Evolutionary conservation across 2,888 invertebrate species (phyloP).

Genomic region (Drosophila lutescens): DNA sequence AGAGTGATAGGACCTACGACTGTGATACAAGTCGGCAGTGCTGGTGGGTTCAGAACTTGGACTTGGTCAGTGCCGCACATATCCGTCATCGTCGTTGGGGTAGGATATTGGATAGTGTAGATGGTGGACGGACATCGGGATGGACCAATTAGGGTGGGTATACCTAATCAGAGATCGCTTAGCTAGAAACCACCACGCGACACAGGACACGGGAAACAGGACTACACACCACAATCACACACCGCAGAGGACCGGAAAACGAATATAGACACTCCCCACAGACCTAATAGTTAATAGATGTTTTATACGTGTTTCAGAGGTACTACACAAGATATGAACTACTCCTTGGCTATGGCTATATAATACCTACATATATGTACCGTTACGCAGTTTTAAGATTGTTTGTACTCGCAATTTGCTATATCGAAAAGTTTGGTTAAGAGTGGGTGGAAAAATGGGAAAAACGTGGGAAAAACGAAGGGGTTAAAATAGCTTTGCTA

Average conservation of each 20-base stretch:
- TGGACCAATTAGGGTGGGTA: conserved; percentile 61
- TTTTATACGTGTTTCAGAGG: conserved; percentile 80
- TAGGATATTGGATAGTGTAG: not conserved
- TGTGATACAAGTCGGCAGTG: conserved; percentile 64
- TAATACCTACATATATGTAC: conserved; percentile 52
- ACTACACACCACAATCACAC: conserved; percentile 23
- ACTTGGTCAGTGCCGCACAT: conserved; percentile 40
- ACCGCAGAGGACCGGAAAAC: not conserved
- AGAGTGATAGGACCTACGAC: conserved; percentile 31
- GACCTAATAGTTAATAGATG: conserved; percentile 62
- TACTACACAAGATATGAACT: conserved; percentile 51
- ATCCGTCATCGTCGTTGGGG: conserved; percentile 45
- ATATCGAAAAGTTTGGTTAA: conserved; percentile 46
- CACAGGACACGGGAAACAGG: conserved; percentile 8
- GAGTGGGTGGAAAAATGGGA: conserved; percentile 7
- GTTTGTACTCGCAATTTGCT: conserved; percentile 76
- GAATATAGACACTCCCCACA: conserved; percentile 31
- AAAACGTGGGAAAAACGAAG: conserved; percentile 15
- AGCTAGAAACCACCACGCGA: conserved; percentile 46
- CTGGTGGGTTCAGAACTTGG: conserved; percentile 47
- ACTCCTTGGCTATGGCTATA: conserved; percentile 53
- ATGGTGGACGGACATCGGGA: conserved; percentile 3
- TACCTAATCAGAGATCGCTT: conserved; percentile 46
- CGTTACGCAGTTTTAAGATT: conserved; percentile 72
- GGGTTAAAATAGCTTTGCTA: conserved; percentile 48